Conservation (phyloP, 2,797 vertebrate genomes). For the Botia kubotai region DNA sequence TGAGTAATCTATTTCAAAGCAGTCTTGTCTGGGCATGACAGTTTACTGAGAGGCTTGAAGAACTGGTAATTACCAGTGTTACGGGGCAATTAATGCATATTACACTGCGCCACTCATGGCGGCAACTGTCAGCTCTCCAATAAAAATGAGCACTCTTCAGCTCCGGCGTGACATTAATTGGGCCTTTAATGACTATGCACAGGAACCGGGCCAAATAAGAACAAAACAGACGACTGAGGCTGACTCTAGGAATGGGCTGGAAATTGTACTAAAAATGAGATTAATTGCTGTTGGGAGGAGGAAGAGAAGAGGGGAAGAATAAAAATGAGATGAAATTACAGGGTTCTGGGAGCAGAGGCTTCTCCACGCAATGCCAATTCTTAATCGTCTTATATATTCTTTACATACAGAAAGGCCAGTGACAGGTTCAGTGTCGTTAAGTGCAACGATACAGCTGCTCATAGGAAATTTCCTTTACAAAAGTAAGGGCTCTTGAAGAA, state of each 20-base stretch:
- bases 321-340: slow-evolving; percentile 98
- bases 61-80: slow-evolving; percentile 99
- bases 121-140: slow-evolving; percentile 99
- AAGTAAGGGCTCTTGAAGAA: not conserved
- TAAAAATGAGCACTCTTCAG: slow-evolving; percentile 99
- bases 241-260: slow-evolving; percentile 98
- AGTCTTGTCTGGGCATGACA: slow-evolving; percentile 99
- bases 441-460: not conserved
- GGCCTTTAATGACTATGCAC: slow-evolving; percentile 99
- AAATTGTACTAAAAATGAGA: slow-evolving; percentile 99
- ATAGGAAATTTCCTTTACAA: not conserved
- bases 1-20: slow-evolving; percentile 99
- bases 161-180: slow-evolving; percentile 99
- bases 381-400: slow-evolving; percentile 85
- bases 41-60: slow-evolving; percentile 99
- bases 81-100: slow-evolving; percentile 99
- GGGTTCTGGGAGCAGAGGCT: slow-evolving; percentile 96
- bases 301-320: slow-evolving; percentile 92
- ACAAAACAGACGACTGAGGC: slow-evolving; percentile 99
- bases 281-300: slow-evolving; percentile 99
- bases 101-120: slow-evolving; percentile 99
- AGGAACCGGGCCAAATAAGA: slow-evolving; percentile 99
- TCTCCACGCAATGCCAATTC: slow-evolving; percentile 97
- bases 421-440: slow-evolving; percentile 54
- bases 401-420: slow-evolving; percentile 72